Base-by-base conservation (phyloP, 2,113 vertebrate genomes). In the Platysternon megacephalum region DNA sequence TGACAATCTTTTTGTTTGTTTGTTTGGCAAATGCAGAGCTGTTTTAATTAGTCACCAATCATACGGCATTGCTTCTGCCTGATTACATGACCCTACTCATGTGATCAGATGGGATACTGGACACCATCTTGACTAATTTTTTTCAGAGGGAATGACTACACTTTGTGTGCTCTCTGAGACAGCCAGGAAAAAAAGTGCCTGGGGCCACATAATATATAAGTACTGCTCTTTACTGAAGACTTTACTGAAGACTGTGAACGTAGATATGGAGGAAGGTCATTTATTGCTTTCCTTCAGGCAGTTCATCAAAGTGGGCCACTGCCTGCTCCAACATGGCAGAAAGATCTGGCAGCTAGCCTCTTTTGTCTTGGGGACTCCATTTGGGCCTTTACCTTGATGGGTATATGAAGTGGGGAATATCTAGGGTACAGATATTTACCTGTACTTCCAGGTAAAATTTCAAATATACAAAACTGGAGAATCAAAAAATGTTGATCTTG, bases 31-130 rank as follows among this genome's bases (percentile, higher is more conserved):
- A 65, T 11, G 28, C 35, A 84, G 48, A 72, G 84, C 12, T 74
- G 72, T 61, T 92, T 88, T 0, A 0, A 79, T 39, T 21, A 74
- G 85, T 44, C 0, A 0, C 1, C 35, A 46, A 1, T 32, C 0
- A 0, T 0, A 1, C 4, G 22, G 0, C 39, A 0, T 11, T 32
- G 53, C 6, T 90, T 96, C 2, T 11, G 26, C 46, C 32, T 0
- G 11, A 29, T 7, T 0, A 0, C 35, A 42, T 9, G 3, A 9
- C 46, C 6, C 16, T 0, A 11, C 11, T 12, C 3, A 49, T n/a
- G 6, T 26, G 74, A 46, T 21, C 82, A 35, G 91, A 42, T 90
- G 29, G 5, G 5, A 35, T 8, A 39, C 2, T 35, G 76, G 55
- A 35, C 52, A 51, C 19, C 2, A 8, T 55, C 86, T 86, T 90